phyloP scores from a whole-genome alignment of 2,888 invertebrate genomes.

The Drosophila subquinaria region DNA sequence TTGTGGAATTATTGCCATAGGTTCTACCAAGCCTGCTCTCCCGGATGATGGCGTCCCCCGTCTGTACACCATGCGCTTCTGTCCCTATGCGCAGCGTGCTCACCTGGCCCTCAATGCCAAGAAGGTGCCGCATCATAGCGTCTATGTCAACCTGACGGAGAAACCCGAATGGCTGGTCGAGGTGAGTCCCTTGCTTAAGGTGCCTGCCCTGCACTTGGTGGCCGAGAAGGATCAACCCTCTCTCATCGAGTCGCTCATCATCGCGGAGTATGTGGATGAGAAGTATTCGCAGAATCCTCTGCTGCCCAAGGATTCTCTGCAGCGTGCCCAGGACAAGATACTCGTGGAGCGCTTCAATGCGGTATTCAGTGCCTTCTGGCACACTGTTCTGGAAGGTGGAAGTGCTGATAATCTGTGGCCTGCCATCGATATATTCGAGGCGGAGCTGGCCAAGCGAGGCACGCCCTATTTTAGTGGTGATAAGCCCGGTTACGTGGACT shows the following conservation, averaged over 20 bases:
- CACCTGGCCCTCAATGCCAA: conserved; percentile 92
- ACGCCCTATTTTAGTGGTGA: conserved; percentile 89
- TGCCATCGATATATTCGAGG: conserved; percentile 89
- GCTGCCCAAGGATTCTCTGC: conserved; percentile 86
- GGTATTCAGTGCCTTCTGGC: conserved; percentile 72
- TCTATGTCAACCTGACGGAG: conserved; percentile 90
- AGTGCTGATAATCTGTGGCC: conserved; percentile 42
- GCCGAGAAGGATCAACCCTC: conserved; percentile 86
- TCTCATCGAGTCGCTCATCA: conserved; percentile 92
- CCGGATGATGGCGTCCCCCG: conserved; percentile 88
- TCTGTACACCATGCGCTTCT: conserved; percentile 93
- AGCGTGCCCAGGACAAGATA: conserved; percentile 84
- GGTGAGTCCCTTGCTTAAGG: conserved; percentile 89
- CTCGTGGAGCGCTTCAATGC: conserved; percentile 82
- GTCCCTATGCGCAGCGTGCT: conserved; percentile 92
- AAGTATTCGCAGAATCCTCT: conserved; percentile 89
- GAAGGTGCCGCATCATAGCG: conserved; percentile 90
- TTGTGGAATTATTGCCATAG: conserved; percentile 84
- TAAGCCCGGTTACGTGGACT: conserved; percentile 92
- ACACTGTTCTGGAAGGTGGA: conserved; percentile 60
- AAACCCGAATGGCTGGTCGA: conserved; percentile 94
- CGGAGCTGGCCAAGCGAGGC: conserved; percentile 88
- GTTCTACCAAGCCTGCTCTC: conserved; percentile 88
- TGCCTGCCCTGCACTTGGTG: conserved; percentile 90
- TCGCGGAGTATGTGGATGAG: conserved; percentile 93